Percentiles rank a stretch among this genome's conserved stretches.
These are phyloP conservation scores for Megalops cyprinoides DNA, from an alignment of 2,797 vertebrate species.

Conservation along the genomic window DNA sequence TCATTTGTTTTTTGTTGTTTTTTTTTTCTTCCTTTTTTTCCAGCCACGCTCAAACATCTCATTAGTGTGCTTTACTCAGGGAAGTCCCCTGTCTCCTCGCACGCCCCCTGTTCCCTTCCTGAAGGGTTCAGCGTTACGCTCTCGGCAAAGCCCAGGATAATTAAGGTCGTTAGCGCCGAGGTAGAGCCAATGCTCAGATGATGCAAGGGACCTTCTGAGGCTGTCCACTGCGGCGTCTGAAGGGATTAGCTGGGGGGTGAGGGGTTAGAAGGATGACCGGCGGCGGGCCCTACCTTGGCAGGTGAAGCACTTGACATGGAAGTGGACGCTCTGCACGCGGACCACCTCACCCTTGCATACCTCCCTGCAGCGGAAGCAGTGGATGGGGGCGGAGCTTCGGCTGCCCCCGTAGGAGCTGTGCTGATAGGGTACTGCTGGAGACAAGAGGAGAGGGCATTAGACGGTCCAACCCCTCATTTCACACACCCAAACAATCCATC, in stretches of 20 bases:
- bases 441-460: conserved; percentile 41
- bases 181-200: conserved; percentile 7
- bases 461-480: background rate
- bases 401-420: conserved; percentile 76
- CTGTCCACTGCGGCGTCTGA: background rate
- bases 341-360: conserved; percentile 97
- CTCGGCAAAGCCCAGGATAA: background rate
- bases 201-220: background rate
- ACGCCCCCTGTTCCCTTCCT: background rate
- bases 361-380: conserved; percentile 92
- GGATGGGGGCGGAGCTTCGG: conserved; percentile 81
- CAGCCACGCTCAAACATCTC: background rate
- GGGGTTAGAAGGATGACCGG: background rate
- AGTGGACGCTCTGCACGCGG: conserved; percentile 93
- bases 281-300: conserved; percentile 86
- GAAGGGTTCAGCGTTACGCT: background rate
- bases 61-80: background rate
- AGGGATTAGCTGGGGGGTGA: background rate
- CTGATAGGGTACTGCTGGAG: conserved; percentile 80
- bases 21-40: background rate
- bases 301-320: conserved; percentile 98
- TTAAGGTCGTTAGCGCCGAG: background rate
- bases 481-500: background rate
- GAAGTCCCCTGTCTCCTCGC: background rate
- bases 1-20: background rate